These are phyloP conservation scores for Syrmaticus mikado DNA, from an alignment of 2,113 vertebrate genomes.

Conservation along the genomic window DNA sequence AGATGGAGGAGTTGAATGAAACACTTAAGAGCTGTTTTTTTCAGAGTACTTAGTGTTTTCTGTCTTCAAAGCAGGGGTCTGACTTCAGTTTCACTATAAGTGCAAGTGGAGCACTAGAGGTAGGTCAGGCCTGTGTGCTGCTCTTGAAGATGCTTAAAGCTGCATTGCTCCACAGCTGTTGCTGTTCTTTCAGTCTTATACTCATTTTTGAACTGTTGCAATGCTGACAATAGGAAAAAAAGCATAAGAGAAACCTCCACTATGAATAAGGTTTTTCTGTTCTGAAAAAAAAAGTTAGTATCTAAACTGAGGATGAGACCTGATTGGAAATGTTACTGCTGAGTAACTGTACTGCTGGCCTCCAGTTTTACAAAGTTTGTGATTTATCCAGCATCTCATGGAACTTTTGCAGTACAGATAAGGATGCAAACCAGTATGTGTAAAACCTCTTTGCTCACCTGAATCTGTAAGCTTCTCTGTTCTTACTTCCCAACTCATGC, in stretches of 20 bases:
- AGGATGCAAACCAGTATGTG: neutral
- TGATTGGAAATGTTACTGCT: neutral
- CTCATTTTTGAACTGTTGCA: neutral
- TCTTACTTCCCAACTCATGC: neutral
- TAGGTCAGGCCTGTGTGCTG: neutral
- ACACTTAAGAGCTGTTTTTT: neutral
- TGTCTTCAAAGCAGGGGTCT: neutral
- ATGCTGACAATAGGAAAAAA: neutral
- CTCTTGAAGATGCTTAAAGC: neutral
- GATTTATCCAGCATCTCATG: rapidly evolving
- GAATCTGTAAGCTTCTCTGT: neutral
- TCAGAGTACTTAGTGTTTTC: neutral
- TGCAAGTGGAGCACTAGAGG: neutral
- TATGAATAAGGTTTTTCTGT: neutral
- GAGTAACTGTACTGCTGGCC: neutral
- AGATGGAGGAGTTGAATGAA: neutral
- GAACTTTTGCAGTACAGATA: neutral
- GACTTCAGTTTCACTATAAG: neutral
- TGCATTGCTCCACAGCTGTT: neutral
- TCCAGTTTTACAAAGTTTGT: neutral
- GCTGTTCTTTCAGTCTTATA: neutral
- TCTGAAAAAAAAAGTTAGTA: neutral
- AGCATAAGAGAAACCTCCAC: neutral
- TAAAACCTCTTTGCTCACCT: neutral
- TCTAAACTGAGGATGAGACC: neutral